Evolutionary conservation across 2,888 invertebrate genomes (phyloP).

Genomic region (Boloria euphrosyne): DNA sequence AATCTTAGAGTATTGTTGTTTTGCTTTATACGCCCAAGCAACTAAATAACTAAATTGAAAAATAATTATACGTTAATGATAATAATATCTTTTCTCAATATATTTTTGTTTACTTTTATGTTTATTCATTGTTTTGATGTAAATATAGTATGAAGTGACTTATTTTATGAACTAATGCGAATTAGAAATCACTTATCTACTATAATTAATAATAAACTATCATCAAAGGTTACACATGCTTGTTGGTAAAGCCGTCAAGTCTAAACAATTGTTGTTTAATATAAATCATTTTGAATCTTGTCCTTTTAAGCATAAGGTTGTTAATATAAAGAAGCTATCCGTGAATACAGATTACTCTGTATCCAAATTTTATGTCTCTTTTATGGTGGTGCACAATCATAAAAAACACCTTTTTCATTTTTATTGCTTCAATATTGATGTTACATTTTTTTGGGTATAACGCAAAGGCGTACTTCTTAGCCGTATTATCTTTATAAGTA

Average conservation of each 20-base stretch:
- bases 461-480: conserved; percentile 2
- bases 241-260: too few species aligned
- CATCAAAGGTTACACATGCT: too few species aligned
- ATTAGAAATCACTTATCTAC: too few species aligned
- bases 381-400: conserved; percentile 15
- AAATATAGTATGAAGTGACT: too few species aligned
- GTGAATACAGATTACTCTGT: conserved; percentile 2
- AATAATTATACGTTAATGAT: conserved; percentile 6
- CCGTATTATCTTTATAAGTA: too few species aligned
- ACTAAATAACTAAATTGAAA: conserved; percentile 12
- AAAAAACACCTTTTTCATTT: conserved; percentile 22
- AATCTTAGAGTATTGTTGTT: conserved; percentile 6
- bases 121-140: too few species aligned
- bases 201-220: too few species aligned
- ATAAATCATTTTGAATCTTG: background rate
- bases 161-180: too few species aligned
- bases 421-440: conserved; percentile 17
- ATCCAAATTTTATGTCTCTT: conserved; percentile 12
- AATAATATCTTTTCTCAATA: background rate
- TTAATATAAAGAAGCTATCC: background rate
- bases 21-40: conserved; percentile 1
- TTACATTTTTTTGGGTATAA: background rate
- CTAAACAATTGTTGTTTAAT: background rate
- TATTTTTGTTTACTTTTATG: too few species aligned
- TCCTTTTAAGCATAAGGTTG: conserved; percentile 9